phyloP scores from a whole-genome alignment of 2,113 vertebrate species.

The Protobothrops flavoviridis region DNA sequence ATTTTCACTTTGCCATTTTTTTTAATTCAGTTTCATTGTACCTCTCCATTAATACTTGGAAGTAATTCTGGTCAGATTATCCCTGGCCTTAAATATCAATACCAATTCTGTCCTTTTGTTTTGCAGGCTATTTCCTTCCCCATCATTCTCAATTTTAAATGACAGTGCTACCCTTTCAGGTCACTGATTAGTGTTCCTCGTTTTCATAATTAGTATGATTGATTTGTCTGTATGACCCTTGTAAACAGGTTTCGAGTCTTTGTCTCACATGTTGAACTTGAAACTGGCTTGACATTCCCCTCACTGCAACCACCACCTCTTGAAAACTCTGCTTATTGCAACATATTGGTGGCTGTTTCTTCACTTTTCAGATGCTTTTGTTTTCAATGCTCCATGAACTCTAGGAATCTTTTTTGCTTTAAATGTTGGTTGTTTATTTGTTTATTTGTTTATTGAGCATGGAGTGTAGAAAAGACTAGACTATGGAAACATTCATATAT shows the following conservation, averaged over 20 bases:
- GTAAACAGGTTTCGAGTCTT: background rate
- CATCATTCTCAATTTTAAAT: constrained; percentile 4
- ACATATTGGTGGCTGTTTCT: background rate
- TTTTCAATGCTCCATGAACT: rapidly evolving
- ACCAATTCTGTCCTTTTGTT: constrained; percentile 36
- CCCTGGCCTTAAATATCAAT: constrained; percentile 19
- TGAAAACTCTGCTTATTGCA: background rate
- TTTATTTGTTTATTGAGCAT: background rate
- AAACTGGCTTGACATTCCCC: background rate
- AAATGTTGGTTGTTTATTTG: background rate
- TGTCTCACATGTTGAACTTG: background rate
- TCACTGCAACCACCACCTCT: background rate
- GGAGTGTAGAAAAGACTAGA: background rate
- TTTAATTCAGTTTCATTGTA: background rate
- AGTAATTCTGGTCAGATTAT: background rate
- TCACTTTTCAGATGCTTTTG: background rate
- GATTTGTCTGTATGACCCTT: background rate
- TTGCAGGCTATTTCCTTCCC: constrained; percentile 32
- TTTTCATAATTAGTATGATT: constrained; percentile 48
- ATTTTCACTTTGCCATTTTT: background rate
- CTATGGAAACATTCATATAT: background rate
- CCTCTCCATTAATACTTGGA: background rate
- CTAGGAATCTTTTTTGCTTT: background rate
- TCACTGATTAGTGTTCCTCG: constrained; percentile 21
- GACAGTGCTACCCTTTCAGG: constrained; percentile 27